A percentile compares a stretch with the other conserved stretches of the same genome.
Conservation (phyloP, 2,797 vertebrate genomes). For the Anolis apletophallus region DNA sequence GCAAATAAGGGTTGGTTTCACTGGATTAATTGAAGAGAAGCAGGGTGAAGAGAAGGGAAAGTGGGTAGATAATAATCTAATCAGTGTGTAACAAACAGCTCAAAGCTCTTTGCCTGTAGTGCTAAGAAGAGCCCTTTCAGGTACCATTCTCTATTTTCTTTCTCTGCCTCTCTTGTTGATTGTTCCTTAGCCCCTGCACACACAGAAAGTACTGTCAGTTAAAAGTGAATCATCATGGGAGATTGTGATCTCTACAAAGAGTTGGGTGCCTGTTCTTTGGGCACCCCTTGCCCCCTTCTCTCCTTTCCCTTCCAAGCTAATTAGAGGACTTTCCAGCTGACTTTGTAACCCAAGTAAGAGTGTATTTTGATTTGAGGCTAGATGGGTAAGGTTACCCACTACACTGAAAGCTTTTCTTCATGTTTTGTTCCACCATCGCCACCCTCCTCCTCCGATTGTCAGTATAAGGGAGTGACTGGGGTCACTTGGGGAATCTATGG, state of each 20-base stretch:
- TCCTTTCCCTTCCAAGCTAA: background rate
- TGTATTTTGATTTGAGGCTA: conserved; percentile 58
- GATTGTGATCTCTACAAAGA: conserved; percentile 44
- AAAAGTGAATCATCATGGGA: conserved; percentile 39
- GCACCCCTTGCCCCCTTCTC: background rate
- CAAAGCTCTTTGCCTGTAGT: background rate
- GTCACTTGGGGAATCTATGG: conserved; percentile 56
- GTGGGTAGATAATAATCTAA: background rate
- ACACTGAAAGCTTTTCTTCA: conserved; percentile 39
- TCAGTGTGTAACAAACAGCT: conserved; percentile 9
- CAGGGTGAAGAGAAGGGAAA: background rate
- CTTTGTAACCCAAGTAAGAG: conserved; percentile 60
- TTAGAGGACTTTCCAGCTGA: conserved; percentile 61
- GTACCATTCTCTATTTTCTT: background rate
- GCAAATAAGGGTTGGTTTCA: conserved; percentile 26
- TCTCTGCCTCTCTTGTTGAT: background rate
- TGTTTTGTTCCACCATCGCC: background rate
- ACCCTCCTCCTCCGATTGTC: background rate
- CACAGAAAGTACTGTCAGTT: conserved; percentile 29
- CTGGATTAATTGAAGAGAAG: conserved; percentile 26
- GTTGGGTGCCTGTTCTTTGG: conserved; percentile 49
- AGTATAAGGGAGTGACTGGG: conserved; percentile 7
- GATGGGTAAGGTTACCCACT: conserved; percentile 59
- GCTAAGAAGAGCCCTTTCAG: conserved; percentile 27
- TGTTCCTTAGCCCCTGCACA: conserved; percentile 11